phyloP scores from a whole-genome alignment of 2,888 invertebrate genomes.

The Syrphus vitripennis region DNA sequence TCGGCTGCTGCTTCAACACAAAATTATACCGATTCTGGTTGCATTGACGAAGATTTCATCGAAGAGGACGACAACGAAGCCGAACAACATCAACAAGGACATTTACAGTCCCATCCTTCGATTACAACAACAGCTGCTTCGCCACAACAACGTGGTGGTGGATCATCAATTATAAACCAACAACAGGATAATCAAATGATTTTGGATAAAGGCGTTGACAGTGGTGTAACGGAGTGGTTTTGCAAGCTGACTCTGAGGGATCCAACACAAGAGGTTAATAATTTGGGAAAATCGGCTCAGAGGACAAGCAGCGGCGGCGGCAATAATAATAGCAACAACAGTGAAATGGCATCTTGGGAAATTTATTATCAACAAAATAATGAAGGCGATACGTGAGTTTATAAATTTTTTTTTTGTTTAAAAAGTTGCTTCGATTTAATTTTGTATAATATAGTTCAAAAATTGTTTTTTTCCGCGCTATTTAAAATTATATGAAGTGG shows the following conservation, averaged over 20 bases:
- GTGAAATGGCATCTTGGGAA: conserved; percentile 83
- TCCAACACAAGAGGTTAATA: conserved; percentile 70
- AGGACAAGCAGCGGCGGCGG: no score
- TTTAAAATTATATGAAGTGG: neutral
- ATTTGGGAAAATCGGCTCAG: conserved; percentile 65
- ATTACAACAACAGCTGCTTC: conserved; percentile 66
- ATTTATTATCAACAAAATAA: conserved; percentile 89
- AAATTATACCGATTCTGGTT: conserved; percentile 74
- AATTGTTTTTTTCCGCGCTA: neutral
- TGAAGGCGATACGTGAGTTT: conserved; percentile 94
- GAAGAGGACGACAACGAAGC: conserved; percentile 54
- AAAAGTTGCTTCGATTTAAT: no score
- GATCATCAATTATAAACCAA: conserved; percentile 31
- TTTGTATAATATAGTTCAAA: no score
- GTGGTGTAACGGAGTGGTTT: conserved; percentile 84
- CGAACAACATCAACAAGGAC: conserved; percentile 17
- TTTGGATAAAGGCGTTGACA: conserved; percentile 86
- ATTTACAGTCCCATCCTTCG: conserved; percentile 39
- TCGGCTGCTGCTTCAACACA: conserved; percentile 28
- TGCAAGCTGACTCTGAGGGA: conserved; percentile 83
- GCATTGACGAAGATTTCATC: conserved; percentile 73
- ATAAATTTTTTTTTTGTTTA: neutral
- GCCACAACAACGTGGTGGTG: conserved; percentile 62
- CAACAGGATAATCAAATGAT: conserved; percentile 80
- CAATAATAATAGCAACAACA: conserved; percentile 5